phyloP scores from a whole-genome alignment of 2,888 invertebrate species.

The Caenorhabditis zanzibari region DNA sequence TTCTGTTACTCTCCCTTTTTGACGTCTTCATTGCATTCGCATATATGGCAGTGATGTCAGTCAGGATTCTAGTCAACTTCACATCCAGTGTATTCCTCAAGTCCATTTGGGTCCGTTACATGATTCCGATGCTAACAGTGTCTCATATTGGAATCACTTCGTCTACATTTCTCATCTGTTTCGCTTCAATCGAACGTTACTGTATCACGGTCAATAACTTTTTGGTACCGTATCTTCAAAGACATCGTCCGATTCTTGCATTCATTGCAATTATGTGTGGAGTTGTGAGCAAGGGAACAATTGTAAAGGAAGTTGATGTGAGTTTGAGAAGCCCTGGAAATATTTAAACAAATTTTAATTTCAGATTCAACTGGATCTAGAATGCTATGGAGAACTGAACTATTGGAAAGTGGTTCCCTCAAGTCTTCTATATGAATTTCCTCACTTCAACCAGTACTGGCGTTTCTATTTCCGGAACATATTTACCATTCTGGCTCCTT shows the following conservation, averaged over 20 bases:
- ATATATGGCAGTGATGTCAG: slow-evolving; percentile 73
- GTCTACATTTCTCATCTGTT: slow-evolving; percentile 75
- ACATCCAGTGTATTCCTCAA: slow-evolving; percentile 66
- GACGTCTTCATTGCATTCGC: slow-evolving; percentile 75
- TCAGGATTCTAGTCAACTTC: slow-evolving; percentile 68
- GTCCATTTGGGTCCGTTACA: slow-evolving; percentile 71
- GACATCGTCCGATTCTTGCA: slow-evolving; percentile 69
- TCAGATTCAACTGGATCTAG: slow-evolving; percentile 58
- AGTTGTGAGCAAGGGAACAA: slow-evolving; percentile 78
- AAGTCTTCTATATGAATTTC: slow-evolving; percentile 45
- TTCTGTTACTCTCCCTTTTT: slow-evolving; percentile 72
- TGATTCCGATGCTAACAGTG: slow-evolving; percentile 74
- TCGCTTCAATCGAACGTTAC: slow-evolving; percentile 76
- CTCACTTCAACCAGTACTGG: slow-evolving; percentile 65
- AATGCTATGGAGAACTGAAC: slow-evolving; percentile 67
- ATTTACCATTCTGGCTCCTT: slow-evolving; percentile 74
- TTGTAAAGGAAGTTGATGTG: slow-evolving; percentile 77
- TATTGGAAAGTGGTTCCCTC: slow-evolving; percentile 66
- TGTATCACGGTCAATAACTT: slow-evolving; percentile 71
- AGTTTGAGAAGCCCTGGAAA: neutral
- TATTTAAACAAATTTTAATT: neutral
- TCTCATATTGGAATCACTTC: slow-evolving; percentile 75
- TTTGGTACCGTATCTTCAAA: slow-evolving; percentile 62
- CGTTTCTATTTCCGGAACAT: slow-evolving; percentile 75
- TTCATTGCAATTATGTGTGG: slow-evolving; percentile 77